A percentile compares a stretch with the other conserved stretches of the same genome.
Evolutionary conservation across 2,888 invertebrate species (phyloP).

Genomic region (Scaptomyza reducta): DNA sequence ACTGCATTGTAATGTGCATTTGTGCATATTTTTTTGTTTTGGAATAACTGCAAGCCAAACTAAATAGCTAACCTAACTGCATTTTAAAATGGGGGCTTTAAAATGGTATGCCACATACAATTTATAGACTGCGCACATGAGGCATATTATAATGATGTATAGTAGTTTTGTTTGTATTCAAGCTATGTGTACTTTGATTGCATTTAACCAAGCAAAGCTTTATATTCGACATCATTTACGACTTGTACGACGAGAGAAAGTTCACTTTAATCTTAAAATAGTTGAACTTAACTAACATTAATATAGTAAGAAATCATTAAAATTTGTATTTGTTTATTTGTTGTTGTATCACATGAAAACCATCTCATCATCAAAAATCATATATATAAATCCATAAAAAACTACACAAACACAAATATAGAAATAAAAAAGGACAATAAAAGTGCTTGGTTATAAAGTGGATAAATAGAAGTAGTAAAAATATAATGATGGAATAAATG

Average conservation of each 20-base stretch:
- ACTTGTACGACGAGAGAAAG: too few species aligned
- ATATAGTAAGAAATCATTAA: too few species aligned
- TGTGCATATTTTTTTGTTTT: not conserved
- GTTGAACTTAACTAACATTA: too few species aligned
- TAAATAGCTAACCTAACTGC: not conserved
- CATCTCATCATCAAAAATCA: too few species aligned
- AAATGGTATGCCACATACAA: not conserved
- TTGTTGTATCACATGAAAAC: too few species aligned
- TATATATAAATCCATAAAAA: not conserved
- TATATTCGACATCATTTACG: too few species aligned
- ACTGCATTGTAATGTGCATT: constrained; percentile 10
- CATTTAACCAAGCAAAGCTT: not conserved
- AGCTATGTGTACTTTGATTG: not conserved
- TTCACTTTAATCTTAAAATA: too few species aligned
- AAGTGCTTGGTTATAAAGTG: not conserved
- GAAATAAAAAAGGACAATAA: not conserved
- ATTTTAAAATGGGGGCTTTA: not conserved
- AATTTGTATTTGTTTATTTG: too few species aligned
- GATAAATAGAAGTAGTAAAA: not conserved
- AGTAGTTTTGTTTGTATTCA: not conserved
- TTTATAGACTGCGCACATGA: not conserved
- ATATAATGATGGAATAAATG: not conserved
- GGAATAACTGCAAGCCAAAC: not conserved
- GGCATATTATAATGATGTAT: not conserved
- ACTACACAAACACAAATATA: not conserved